These are phyloP conservation scores for Drosophila recens DNA, from an alignment of 2,888 invertebrate genomes.

Conservation along the genomic window DNA sequence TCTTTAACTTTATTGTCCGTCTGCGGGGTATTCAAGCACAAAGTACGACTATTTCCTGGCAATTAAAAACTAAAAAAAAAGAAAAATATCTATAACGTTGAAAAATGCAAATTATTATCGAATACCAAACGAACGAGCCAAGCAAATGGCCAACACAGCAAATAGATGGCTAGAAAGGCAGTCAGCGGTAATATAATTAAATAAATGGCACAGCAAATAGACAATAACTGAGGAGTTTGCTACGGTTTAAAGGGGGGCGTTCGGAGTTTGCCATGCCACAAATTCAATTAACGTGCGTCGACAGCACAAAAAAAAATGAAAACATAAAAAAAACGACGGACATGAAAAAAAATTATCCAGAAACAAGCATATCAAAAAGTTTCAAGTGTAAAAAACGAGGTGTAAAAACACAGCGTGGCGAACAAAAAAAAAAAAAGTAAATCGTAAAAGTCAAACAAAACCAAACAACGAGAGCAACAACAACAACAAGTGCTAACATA, in stretches of 20 bases:
- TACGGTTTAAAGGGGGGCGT: slow-evolving; percentile 3
- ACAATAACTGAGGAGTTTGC: slow-evolving; percentile 34
- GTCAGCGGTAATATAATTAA: slow-evolving; percentile 64
- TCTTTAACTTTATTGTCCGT: slow-evolving; percentile 6
- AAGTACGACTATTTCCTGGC: slow-evolving; percentile 44
- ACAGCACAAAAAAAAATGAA: slow-evolving; percentile 30
- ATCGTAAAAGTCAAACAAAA: slow-evolving; percentile 64
- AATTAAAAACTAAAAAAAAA: slow-evolving; percentile 24
- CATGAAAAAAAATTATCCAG: slow-evolving; percentile 47
- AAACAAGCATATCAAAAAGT: slow-evolving; percentile 56
- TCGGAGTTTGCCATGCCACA: slow-evolving; percentile 55
- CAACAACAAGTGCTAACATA: slow-evolving; percentile 40
- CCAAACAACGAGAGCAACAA: slow-evolving; percentile 27
- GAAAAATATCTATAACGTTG: slow-evolving; percentile 27
- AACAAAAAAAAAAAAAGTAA: slow-evolving; percentile 34
- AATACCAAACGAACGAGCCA: slow-evolving; percentile 20
- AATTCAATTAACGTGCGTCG: slow-evolving; percentile 71
- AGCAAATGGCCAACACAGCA: slow-evolving; percentile 10
- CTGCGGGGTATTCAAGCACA: slow-evolving; percentile 47
- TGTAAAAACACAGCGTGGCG: slow-evolving; percentile 62
- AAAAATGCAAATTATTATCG: slow-evolving; percentile 72
- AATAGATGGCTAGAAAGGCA: slow-evolving; percentile 49
- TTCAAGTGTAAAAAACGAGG: slow-evolving; percentile 62
- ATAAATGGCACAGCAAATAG: slow-evolving; percentile 64
- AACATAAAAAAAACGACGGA: slow-evolving; percentile 45